phyloP scores from a whole-genome alignment of 1,140 invertebrate genomes.

The Helicoverpa armigera region DNA sequence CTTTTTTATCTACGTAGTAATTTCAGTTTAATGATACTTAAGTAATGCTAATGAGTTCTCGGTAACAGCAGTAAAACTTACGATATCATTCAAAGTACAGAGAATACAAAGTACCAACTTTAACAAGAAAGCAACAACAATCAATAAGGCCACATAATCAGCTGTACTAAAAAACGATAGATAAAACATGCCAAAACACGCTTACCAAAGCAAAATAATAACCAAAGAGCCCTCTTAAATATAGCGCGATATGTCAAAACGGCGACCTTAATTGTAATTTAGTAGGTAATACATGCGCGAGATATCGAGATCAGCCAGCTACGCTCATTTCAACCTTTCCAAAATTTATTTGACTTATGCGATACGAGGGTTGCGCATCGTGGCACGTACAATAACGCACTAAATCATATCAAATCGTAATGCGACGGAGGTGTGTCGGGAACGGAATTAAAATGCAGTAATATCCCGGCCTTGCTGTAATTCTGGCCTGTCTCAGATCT shows the following conservation, averaged over 20 bases:
- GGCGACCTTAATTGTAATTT: conserved; percentile 74
- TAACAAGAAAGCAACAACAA: conserved; percentile 13
- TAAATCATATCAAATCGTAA: conserved; percentile 80
- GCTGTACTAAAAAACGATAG: neutral
- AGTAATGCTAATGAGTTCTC: neutral
- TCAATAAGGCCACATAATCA: conserved; percentile 14
- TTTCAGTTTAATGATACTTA: no score
- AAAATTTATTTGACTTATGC: conserved; percentile 70
- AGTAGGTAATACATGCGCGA: conserved; percentile 66
- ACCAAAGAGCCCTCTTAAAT: conserved; percentile 49
- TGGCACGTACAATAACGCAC: conserved; percentile 72
- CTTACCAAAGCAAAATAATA: conserved; percentile 43
- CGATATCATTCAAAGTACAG: neutral
- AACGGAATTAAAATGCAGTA: conserved; percentile 84
- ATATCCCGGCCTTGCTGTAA: conserved; percentile 77
- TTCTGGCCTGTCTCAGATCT: conserved; percentile 82
- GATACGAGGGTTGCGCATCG: conserved; percentile 56
- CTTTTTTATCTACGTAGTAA: neutral
- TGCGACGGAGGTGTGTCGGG: conserved; percentile 76
- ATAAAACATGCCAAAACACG: conserved; percentile 54
- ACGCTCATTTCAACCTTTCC: conserved; percentile 66
- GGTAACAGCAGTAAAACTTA: neutral
- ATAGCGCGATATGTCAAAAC: conserved; percentile 69
- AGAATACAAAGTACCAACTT: neutral
- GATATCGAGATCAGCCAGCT: conserved; percentile 66